Evolutionary conservation across 2,113 vertebrate species (phyloP), one percentile per base, ranked within the genome.

Genomic region (western clawed frog (Xenopus tropicalis)): DNA sequence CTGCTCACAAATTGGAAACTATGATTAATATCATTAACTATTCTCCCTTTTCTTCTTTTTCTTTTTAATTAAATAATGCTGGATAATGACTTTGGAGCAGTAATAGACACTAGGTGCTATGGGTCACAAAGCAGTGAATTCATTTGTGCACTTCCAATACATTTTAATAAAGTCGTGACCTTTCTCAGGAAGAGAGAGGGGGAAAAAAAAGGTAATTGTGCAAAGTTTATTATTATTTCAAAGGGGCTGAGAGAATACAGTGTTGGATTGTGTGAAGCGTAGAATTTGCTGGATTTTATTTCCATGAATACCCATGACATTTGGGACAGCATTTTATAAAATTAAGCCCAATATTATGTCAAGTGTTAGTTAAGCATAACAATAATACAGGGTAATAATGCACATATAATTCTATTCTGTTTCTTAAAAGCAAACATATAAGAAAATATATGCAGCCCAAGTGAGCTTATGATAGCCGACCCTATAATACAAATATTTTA

Each of bases 161-260:
- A 65, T 65, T 65, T 44, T 65, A 65, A 65, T 65, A 65, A 65
- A 44, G 29, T 17, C 20, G 17, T 44, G 42, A 65, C 62, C 62
- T 65, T 65, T 65, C 11, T 9, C 37, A 43, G 12, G 37, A 65
- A 44, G 29, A 43, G 12, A 19, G 44, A 44, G 29, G 29, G 29
- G 10, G 10, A 37, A 37, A 37, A 9, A 37, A 65, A 65, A 44
- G 20, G 42, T 44, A 44, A 65, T 65, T 65, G 62, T 65, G 62
- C 19, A 19, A 44, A n/a, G 42, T 65, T 65, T 65, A 65, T 65
- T 65, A 65, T 43, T 65, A 65, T 65, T 65, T 65, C 19, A 44
- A 29, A 8, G 42, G 20, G 29, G 37, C 17, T 65, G 20, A 43
- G 37, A 57, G 19, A 21, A n/a, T 19, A 21, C 3, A n/a, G 19